phyloP scores from a whole-genome alignment of 2,797 vertebrate genomes.

The Calcarius lapponicus region DNA sequence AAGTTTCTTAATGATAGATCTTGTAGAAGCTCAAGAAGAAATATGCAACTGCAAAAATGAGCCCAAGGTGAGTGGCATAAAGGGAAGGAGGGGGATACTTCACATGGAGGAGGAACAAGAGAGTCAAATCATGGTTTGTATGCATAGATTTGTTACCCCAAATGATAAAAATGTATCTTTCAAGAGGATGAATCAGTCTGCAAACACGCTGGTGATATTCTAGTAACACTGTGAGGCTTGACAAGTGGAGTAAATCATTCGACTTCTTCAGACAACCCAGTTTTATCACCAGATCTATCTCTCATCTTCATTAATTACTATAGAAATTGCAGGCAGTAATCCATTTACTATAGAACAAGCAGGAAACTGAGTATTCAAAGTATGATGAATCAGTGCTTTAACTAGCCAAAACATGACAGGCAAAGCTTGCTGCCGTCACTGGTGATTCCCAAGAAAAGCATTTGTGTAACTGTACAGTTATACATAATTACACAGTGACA shows the following conservation, averaged over 20 bases:
- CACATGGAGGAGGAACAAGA: neutral
- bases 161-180: neutral
- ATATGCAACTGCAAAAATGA: neutral
- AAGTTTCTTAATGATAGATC: neutral
- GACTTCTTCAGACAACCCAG: neutral
- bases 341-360: neutral
- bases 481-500: neutral
- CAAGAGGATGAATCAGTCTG: neutral
- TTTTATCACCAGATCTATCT: conserved; percentile 22
- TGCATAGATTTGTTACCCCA: neutral
- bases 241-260: neutral
- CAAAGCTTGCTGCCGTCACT: conserved; percentile 31
- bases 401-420: conserved; percentile 19
- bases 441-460: conserved; percentile 58
- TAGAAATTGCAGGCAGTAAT: conserved; percentile 10
- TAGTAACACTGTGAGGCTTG: neutral
- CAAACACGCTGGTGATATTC: neutral
- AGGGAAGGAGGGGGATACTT: neutral
- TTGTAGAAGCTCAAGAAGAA: neutral
- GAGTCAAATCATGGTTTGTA: neutral
- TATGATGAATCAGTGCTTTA: conserved; percentile 51
- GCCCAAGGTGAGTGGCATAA: fast-evolving
- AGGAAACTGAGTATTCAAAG: conserved; percentile 54
- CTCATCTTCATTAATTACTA: conserved; percentile 43
- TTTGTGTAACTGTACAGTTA: conserved; percentile 50